Conservation (phyloP, 1,140 invertebrate species). For the Neuroterus valhalla region DNA sequence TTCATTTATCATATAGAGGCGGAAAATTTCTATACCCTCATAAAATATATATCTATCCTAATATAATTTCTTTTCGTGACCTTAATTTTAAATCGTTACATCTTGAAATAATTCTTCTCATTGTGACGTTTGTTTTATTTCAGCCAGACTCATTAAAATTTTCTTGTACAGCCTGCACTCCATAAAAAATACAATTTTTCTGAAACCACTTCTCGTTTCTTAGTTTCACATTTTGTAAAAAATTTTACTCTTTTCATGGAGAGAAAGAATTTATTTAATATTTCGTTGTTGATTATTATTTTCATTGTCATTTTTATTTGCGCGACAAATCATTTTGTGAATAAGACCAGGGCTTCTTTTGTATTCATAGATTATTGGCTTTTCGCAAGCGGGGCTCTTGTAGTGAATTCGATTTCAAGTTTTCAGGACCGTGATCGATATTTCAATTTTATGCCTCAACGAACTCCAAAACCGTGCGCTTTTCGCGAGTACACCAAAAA, state of each 20-base stretch:
- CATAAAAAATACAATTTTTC: slow-evolving; percentile 19
- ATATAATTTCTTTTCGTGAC: neutral
- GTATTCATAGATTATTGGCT: slow-evolving; percentile 48
- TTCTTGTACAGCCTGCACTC: neutral
- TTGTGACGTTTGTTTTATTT: slow-evolving; percentile 5
- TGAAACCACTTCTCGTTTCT: neutral
- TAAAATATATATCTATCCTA: neutral
- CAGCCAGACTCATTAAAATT: slow-evolving; percentile 14
- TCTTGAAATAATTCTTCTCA: slow-evolving; percentile 11
- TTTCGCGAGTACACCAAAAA: slow-evolving; percentile 18
- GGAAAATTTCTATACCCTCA: no score
- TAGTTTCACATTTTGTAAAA: neutral
- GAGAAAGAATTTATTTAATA: neutral
- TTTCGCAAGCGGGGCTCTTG: slow-evolving; percentile 21
- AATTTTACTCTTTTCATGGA: neutral
- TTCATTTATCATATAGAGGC: neutral
- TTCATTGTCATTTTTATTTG: no score
- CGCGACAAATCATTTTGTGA: neutral
- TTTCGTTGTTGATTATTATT: no score
- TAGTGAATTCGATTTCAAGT: slow-evolving; percentile 16
- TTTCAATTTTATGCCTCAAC: slow-evolving; percentile 55
- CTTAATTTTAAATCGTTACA: neutral
- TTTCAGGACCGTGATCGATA: slow-evolving; percentile 43
- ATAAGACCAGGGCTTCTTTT: slow-evolving; percentile 11
- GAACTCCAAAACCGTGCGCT: slow-evolving; percentile 41